Evolutionary conservation across 2,888 invertebrate species (phyloP).

Genomic region (Epirrhoe tristata): DNA sequence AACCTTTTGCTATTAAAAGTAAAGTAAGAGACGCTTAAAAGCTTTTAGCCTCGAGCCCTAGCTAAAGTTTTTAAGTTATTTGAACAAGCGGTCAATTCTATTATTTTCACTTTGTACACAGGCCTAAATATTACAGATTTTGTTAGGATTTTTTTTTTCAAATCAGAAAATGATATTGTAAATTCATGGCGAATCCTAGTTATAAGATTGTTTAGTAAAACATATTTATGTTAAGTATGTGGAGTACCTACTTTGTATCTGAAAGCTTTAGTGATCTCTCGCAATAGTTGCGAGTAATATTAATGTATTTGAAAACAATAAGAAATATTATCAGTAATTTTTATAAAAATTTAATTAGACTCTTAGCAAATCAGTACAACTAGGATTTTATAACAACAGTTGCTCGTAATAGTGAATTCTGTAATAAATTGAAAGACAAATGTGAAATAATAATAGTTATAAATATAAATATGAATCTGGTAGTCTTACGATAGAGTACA

Average conservation of each 20-base stretch:
- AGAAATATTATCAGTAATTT: conserved; percentile 9
- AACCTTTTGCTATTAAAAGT: conserved; percentile 53
- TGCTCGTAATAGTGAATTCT: conserved; percentile 46
- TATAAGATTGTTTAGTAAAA: conserved; percentile 1
- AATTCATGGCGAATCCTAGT: conserved; percentile 31
- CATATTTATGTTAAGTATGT: not conserved
- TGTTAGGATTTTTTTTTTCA: not conserved
- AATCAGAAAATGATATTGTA: conserved; percentile 21
- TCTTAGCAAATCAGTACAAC: conserved; percentile 20
- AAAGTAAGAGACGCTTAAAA: conserved; percentile 68
- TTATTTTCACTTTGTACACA: conserved; percentile 25
- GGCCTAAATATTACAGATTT: conserved; percentile 60
- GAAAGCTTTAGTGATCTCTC: conserved; percentile 16
- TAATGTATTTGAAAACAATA: conserved; percentile 4
- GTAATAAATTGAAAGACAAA: conserved; percentile 77
- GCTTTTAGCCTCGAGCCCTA: conserved; percentile 80
- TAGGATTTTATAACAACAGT: conserved; percentile 18
- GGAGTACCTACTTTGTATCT: conserved; percentile 8
- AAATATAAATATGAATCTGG: conserved; percentile 31
- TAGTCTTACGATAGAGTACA: conserved; percentile 36
- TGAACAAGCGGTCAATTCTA: conserved; percentile 51
- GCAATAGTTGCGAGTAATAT: conserved; percentile 10
- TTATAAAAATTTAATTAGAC: conserved; percentile 23
- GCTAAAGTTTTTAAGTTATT: conserved; percentile 82
- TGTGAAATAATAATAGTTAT: conserved; percentile 78